Evolutionary conservation across 64 coral and sea anemone species (phyloP), one percentile per base, ranked within the genome.

Genomic region (Catalaphyllia jardinei): DNA sequence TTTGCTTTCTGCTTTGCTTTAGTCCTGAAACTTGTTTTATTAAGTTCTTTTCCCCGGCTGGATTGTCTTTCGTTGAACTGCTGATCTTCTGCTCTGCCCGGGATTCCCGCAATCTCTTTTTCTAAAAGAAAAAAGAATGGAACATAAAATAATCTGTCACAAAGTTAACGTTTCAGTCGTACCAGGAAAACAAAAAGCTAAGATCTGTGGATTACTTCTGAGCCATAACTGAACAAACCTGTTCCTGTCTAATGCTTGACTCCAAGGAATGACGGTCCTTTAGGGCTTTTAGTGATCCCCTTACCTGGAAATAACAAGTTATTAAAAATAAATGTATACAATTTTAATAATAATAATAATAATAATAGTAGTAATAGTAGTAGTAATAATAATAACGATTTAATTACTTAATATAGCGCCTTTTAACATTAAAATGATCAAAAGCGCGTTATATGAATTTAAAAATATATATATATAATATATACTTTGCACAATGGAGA

Each of bases 201-300:
- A 46, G 42, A 46, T 46, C 42, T 35, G 33, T 35, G 33, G 33
- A 35, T 35, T 35, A 35, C 33, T 35, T 35, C 33, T 35, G 33
- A 1, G 33, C 33, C 33, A 35, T 35, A 35, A 35, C 33, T 46
- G 4, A 46, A 46, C 42, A 46, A 46, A 85, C 81, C 14, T 85
- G 81, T 85, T 85, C 81, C 9, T 71, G 20, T 52, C 38, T 67
- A 16, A 85, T 52, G n/a, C 81, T 85, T 69, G 81, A 71, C 33
- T 28, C n/a, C 10, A 51, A 1, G 28, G 81, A 85, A 85, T 85
- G 33, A 42, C 81, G 81, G 4, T 85, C 20, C 25, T 35, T 69
- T 20, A 20, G 22, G 51, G 31, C 22, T 22, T 52, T 85, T 51
- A 85, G 6, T 27, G 81, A 51, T 2, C 11, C 13, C 1, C 81